Evolutionary conservation across 2,888 invertebrate species (phyloP).

Genomic region (Hemithea aestivaria): DNA sequence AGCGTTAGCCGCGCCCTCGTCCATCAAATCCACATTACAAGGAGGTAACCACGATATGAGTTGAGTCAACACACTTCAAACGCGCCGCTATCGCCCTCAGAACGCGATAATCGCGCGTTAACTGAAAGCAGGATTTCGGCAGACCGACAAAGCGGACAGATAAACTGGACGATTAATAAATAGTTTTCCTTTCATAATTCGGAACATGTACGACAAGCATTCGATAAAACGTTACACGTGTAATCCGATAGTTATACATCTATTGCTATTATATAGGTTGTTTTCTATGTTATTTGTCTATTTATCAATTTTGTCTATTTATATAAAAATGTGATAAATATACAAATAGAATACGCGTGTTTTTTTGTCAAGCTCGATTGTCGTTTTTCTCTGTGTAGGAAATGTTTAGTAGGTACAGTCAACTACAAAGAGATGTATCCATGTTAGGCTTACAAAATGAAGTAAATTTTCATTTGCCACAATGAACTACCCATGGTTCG

Average conservation of each 20-base stretch:
- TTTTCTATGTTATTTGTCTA: neutral
- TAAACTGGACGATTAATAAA: conserved; percentile 70
- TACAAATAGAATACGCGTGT: too few relatives aligned
- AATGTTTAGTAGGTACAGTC: too few relatives aligned
- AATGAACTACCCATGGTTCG: too few relatives aligned
- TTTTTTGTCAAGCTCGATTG: too few relatives aligned
- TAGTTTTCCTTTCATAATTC: conserved; percentile 65
- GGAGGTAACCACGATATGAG: conserved; percentile 52
- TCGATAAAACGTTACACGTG: conserved; percentile 52
- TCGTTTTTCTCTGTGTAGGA: too few relatives aligned
- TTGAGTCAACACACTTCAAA: conserved; percentile 67
- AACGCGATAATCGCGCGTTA: conserved; percentile 61
- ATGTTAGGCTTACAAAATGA: too few relatives aligned
- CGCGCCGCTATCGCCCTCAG: conserved; percentile 63
- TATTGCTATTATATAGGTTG: neutral
- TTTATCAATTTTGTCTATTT: too few relatives aligned
- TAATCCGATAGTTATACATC: conserved; percentile 39
- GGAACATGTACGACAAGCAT: conserved; percentile 62
- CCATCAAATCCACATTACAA: conserved; percentile 71
- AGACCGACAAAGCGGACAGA: conserved; percentile 69
- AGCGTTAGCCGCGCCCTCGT: conserved; percentile 64
- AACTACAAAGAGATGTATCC: too few relatives aligned
- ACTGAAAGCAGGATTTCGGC: conserved; percentile 72
- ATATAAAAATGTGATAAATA: too few relatives aligned
- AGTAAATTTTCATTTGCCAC: too few relatives aligned